These are phyloP conservation scores for Scaptomyza cyrtandrae DNA, from an alignment of 2,888 invertebrate genomes.

Conservation along the genomic window DNA sequence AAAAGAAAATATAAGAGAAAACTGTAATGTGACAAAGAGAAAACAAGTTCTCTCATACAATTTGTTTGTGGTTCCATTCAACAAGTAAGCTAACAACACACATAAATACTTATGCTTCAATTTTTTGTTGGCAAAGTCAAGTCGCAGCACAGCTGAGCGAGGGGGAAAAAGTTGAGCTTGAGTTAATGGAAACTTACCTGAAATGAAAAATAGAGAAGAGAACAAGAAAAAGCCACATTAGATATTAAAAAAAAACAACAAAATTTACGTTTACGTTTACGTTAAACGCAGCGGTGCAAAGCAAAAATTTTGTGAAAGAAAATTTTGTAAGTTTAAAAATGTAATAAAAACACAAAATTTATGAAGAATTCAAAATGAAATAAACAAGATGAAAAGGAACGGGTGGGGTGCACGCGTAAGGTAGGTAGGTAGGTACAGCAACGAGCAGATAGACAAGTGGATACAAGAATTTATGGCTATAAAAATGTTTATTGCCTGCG, in stretches of 20 bases:
- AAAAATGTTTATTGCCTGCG: slow-evolving; percentile 76
- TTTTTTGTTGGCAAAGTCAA: slow-evolving; percentile 3
- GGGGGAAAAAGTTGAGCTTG: not conserved
- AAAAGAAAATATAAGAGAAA: not conserved
- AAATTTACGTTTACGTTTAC: slow-evolving; percentile 21
- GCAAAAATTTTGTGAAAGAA: slow-evolving; percentile 21
- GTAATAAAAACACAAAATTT: slow-evolving; percentile 77
- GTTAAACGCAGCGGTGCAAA: slow-evolving; percentile 34
- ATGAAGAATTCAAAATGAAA: slow-evolving; percentile 69
- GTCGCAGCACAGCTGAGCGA: not conserved
- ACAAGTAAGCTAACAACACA: slow-evolving; percentile 16
- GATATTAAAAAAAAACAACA: slow-evolving; percentile 52
- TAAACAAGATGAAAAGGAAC: slow-evolving; percentile 8
- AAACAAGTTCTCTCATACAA: slow-evolving; percentile 10
- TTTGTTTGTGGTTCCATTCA: not conserved
- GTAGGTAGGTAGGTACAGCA: not conserved
- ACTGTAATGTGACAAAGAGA: not conserved
- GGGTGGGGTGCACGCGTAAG: too few species aligned
- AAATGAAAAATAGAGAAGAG: slow-evolving; percentile 44
- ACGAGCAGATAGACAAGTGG: slow-evolving; percentile 33
- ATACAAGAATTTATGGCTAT: slow-evolving; percentile 71
- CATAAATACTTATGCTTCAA: slow-evolving; percentile 29
- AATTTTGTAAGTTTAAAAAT: slow-evolving; percentile 66
- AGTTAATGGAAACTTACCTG: slow-evolving; percentile 69
- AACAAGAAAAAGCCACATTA: slow-evolving; percentile 59